phyloP scores from a whole-genome alignment of 2,113 vertebrate species.

The Antigone vipio region DNA sequence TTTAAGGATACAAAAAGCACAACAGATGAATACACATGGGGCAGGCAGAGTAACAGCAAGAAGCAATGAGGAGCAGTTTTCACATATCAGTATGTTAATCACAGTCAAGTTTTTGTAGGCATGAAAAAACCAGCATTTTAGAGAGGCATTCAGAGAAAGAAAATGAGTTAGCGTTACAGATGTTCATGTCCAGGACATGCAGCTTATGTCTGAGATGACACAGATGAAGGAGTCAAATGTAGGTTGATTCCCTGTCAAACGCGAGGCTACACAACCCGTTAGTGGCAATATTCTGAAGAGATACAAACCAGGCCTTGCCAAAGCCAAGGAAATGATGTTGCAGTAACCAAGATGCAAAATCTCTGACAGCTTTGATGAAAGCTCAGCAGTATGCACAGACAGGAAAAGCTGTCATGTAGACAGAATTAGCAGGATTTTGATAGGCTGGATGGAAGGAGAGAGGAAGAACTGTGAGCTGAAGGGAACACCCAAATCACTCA shows the following conservation, averaged over 20 bases:
- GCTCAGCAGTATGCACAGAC: not conserved
- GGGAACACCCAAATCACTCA: not conserved
- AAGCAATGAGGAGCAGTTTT: not conserved
- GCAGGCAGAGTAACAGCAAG: not conserved
- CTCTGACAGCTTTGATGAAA: not conserved
- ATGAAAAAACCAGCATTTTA: not conserved
- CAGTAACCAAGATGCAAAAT: not conserved
- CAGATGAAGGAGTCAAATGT: not conserved
- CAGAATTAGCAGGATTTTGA: not conserved
- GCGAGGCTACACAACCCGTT: not conserved
- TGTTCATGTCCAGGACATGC: not conserved
- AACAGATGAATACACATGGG: not conserved
- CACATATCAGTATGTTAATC: not conserved
- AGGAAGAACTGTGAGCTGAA: not conserved
- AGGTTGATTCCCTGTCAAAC: not conserved
- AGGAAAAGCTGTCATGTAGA: constrained; percentile 4
- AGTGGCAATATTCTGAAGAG: not conserved
- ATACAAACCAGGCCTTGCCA: not conserved
- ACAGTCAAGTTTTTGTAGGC: not conserved
- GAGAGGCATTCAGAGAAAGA: not conserved
- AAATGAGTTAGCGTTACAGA: not conserved
- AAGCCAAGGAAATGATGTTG: not conserved
- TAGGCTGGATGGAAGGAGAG: not conserved
- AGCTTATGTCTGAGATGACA: not conserved
- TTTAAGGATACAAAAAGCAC: not conserved